Conservation (phyloP, 2,113 vertebrate species). For the Daphoenositta chrysoptera region DNA sequence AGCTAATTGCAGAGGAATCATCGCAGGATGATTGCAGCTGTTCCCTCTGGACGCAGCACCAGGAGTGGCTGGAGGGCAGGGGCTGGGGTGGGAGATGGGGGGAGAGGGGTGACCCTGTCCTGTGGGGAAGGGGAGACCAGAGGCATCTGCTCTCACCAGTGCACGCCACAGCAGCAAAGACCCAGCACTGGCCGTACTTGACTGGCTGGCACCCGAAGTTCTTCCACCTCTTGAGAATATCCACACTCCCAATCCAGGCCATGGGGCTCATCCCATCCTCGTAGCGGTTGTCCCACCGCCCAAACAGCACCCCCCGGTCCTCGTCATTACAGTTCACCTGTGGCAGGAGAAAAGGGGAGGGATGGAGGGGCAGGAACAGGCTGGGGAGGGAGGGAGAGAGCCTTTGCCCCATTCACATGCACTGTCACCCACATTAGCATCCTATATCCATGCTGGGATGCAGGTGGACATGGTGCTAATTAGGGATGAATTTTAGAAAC, state of each 20-base stretch:
- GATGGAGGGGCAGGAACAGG: not conserved
- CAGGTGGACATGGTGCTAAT: not conserved
- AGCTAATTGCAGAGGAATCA: not conserved
- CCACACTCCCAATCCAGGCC: conserved; percentile 89
- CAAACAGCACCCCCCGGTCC: conserved; percentile 82
- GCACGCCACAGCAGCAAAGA: conserved; percentile 92
- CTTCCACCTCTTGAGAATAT: conserved; percentile 86
- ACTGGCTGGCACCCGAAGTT: conserved; percentile 77
- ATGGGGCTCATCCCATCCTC: conserved; percentile 82
- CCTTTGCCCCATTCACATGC: not conserved
- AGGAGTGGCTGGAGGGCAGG: not conserved
- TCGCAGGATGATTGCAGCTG: not conserved
- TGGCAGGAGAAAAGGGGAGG: not conserved
- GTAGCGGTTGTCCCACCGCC: conserved; percentile 82
- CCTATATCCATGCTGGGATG: not conserved
- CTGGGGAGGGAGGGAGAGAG: too few species aligned
- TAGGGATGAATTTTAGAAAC: not conserved
- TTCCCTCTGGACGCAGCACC: not conserved
- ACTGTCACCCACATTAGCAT: not conserved
- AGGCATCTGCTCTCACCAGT: conserved; percentile 72
- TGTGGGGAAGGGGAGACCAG: not conserved
- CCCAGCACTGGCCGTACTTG: conserved; percentile 96
- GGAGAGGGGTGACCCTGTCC: not conserved
- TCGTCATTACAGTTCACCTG: conserved; percentile 92
- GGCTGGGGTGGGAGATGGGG: rapidly evolving